A percentile compares a stretch with the other conserved stretches of the same genome.
These are phyloP conservation scores for Oophaga pumilio DNA, from an alignment of 2,113 vertebrate genomes.

Conservation along the genomic window DNA sequence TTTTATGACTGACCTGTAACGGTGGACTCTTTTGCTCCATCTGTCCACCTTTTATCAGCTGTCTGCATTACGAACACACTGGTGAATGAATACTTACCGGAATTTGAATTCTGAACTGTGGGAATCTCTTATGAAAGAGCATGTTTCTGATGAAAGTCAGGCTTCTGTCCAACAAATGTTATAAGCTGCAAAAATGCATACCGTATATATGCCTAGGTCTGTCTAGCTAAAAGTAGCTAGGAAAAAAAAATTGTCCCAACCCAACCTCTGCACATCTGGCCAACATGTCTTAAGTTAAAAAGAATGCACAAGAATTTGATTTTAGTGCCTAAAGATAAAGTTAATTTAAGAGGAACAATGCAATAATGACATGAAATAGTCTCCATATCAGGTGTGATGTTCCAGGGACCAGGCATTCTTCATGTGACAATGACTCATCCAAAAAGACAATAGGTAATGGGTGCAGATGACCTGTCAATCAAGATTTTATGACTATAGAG, in stretches of 20 bases:
- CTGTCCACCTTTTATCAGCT: not conserved
- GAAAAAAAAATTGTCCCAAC: not conserved
- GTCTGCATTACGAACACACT: not conserved
- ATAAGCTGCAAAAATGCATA: no score
- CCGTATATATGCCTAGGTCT: not conserved
- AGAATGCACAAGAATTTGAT: not conserved
- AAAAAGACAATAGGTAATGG: conserved; percentile 30
- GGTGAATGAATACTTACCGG: not conserved
- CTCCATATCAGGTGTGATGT: conserved; percentile 49
- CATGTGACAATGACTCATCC: conserved; percentile 40
- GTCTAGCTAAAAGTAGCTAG: not conserved
- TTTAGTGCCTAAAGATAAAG: not conserved
- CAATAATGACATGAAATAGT: conserved; percentile 15
- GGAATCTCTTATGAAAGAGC: no score
- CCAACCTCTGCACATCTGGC: no score
- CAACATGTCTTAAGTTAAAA: no score
- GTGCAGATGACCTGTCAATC: conserved; percentile 42
- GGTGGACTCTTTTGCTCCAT: not conserved
- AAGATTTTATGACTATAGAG: conserved; percentile 41
- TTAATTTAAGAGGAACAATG: conserved; percentile 5
- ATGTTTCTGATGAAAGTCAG: no score
- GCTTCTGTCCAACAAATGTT: no score
- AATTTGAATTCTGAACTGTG: no score
- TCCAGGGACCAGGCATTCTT: conserved; percentile 49
- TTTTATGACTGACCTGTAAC: conserved; percentile 19